Conservation (phyloP, 2,888 invertebrate species). For the Metellina segmentata region DNA sequence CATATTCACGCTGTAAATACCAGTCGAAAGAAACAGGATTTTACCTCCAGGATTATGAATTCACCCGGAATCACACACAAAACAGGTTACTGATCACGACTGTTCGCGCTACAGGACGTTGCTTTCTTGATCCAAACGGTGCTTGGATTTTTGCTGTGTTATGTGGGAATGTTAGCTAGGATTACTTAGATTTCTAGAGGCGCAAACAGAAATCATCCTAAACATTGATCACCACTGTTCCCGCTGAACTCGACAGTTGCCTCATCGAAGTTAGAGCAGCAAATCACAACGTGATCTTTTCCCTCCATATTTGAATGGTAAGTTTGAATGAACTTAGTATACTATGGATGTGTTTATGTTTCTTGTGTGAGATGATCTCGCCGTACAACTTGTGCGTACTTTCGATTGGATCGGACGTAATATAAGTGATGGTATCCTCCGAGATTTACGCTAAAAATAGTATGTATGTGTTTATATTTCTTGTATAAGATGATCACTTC, state of each 20-base stretch:
- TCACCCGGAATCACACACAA: slow-evolving; percentile 64
- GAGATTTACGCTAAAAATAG: no score
- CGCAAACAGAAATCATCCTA: neutral
- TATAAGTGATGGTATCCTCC: no score
- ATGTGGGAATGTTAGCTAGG: neutral
- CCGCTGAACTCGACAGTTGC: neutral
- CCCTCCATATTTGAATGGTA: slow-evolving; percentile 54
- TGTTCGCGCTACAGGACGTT: slow-evolving; percentile 10
- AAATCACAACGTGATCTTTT: slow-evolving; percentile 46
- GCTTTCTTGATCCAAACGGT: slow-evolving; percentile 11
- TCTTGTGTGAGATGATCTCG: neutral
- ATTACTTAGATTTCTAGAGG: neutral
- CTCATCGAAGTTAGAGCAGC: neutral
- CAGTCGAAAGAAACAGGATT: slow-evolving; percentile 45
- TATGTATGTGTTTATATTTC: neutral
- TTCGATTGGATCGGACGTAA: no score
- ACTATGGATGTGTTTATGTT: neutral
- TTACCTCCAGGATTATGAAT: slow-evolving; percentile 48
- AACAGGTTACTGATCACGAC: slow-evolving; percentile 66
- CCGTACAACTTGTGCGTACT: no score
- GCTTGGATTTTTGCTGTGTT: neutral
- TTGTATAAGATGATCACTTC: neutral
- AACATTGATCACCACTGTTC: neutral
- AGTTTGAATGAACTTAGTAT: slow-evolving; percentile 22
- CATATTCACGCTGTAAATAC: neutral